Percentiles rank a stretch among this genome's conserved stretches.
Conservation (phyloP, 2,888 invertebrate species). For the Morpho deidamia region DNA sequence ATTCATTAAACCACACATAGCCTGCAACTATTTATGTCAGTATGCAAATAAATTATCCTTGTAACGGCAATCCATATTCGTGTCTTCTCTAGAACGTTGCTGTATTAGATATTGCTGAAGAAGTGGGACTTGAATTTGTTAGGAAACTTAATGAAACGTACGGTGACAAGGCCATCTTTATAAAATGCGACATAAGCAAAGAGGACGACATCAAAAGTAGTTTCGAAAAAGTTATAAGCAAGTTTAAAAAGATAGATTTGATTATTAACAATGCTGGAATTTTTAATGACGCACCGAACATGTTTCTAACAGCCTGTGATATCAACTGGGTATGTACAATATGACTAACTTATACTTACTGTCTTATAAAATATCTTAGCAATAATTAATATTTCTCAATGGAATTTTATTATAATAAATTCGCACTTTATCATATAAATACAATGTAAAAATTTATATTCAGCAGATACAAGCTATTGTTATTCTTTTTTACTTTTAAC, state of each 20-base stretch:
- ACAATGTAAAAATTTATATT: no score
- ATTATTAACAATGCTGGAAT: conserved; percentile 50
- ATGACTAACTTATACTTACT: no score
- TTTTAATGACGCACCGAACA: conserved; percentile 36
- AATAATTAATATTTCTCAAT: no score
- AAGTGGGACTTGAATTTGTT: conserved; percentile 33
- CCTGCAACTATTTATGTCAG: no score
- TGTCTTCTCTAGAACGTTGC: conserved; percentile 33
- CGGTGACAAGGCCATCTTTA: conserved; percentile 34
- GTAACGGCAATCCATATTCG: no score
- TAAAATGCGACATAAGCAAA: conserved; percentile 44
- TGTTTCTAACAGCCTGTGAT: conserved; percentile 40
- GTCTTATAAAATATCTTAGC: no score
- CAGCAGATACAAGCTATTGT: no score
- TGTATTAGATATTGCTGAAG: conserved; percentile 40
- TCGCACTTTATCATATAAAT: no score
- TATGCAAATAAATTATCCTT: no score
- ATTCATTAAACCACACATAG: no score
- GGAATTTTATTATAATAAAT: no score
- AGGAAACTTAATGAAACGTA: conserved; percentile 32
- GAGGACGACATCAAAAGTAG: conserved; percentile 35
- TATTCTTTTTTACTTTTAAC: no score
- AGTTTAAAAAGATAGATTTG: conserved; percentile 39
- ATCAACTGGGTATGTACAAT: conserved; percentile 44
- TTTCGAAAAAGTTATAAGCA: conserved; percentile 33